Percentiles rank a stretch among this genome's conserved stretches.
Conservation (phyloP, 2,797 vertebrate genomes). For the Schizopygopsis malacanthus region DNA sequence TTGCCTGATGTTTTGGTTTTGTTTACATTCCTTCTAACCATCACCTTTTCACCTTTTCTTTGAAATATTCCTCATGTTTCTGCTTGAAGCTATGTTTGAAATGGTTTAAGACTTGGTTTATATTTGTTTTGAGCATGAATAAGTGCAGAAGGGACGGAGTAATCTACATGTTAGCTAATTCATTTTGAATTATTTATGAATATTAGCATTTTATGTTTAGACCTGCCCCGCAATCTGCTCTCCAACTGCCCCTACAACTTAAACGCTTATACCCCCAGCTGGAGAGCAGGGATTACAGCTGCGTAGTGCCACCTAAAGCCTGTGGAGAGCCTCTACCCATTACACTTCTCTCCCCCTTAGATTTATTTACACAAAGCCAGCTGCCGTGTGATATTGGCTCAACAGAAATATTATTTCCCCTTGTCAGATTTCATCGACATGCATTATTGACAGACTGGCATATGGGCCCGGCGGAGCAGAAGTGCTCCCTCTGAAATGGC, state of each 20-base stretch:
- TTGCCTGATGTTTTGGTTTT: background rate
- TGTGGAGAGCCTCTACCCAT: conserved; percentile 40
- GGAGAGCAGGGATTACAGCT: conserved; percentile 52
- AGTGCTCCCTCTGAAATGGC: conserved; percentile 47
- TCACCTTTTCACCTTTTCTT: background rate
- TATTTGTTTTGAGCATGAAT: background rate
- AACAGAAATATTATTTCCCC: conserved; percentile 62
- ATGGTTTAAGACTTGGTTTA: background rate
- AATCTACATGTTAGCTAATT: conserved; percentile 17
- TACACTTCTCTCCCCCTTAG: conserved; percentile 18
- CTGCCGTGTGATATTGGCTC: conserved; percentile 60
- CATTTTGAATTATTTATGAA: conserved; percentile 24
- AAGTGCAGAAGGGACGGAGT: background rate
- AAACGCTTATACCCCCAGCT: conserved; percentile 28
- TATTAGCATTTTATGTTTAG: conserved; percentile 9
- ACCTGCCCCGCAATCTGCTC: conserved; percentile 19
- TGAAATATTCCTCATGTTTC: background rate
- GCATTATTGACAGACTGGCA: conserved; percentile 63
- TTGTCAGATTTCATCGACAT: conserved; percentile 64
- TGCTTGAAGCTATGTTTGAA: background rate
- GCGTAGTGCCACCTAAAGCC: conserved; percentile 40
- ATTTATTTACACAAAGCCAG: conserved; percentile 61
- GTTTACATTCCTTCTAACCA: background rate
- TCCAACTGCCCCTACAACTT: conserved; percentile 12
- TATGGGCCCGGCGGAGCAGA: conserved; percentile 54